A percentile compares a stretch with the other conserved stretches of the same genome.
Evolutionary conservation across 2,888 invertebrate genomes (phyloP).

Genomic region (Hydroisotoma schaefferi): DNA sequence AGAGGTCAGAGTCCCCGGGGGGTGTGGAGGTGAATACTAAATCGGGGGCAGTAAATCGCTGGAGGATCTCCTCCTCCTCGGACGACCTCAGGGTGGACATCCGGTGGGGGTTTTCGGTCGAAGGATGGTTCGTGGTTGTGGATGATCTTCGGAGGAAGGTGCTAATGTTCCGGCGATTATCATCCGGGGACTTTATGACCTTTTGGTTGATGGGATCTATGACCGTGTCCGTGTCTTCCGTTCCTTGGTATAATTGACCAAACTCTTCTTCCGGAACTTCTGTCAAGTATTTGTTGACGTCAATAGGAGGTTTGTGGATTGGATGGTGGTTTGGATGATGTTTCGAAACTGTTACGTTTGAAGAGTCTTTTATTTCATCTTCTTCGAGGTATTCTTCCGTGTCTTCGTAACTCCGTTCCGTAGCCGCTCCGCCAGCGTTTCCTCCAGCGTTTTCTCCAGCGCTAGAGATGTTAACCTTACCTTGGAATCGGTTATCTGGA

Average conservation of each 20-base stretch:
- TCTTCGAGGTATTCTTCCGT: constrained; percentile 10
- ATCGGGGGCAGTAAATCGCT: constrained; percentile 6
- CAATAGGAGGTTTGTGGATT: constrained; percentile 36
- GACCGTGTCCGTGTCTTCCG: constrained; percentile 41
- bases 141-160: constrained; percentile 16
- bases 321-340: constrained; percentile 35
- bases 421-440: constrained; percentile 12
- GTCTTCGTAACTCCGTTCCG: constrained; percentile 15
- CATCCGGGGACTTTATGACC: constrained; percentile 42
- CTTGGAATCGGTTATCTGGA: not conserved
- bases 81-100: not conserved
- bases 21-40: constrained; percentile 15
- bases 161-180: constrained; percentile 10
- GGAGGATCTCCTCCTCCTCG: constrained; percentile 17
- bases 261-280: constrained; percentile 38
- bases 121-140: constrained; percentile 8
- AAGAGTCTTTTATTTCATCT: constrained; percentile 11
- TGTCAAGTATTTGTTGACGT: constrained; percentile 39
- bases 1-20: not conserved
- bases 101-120: not conserved
- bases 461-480: not conserved
- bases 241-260: constrained; percentile 43
- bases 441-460: constrained; percentile 12
- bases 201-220: constrained; percentile 44
- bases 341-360: constrained; percentile 18